Conservation (phyloP, 2,888 invertebrate genomes). For the Onthophagus sagittarius region DNA sequence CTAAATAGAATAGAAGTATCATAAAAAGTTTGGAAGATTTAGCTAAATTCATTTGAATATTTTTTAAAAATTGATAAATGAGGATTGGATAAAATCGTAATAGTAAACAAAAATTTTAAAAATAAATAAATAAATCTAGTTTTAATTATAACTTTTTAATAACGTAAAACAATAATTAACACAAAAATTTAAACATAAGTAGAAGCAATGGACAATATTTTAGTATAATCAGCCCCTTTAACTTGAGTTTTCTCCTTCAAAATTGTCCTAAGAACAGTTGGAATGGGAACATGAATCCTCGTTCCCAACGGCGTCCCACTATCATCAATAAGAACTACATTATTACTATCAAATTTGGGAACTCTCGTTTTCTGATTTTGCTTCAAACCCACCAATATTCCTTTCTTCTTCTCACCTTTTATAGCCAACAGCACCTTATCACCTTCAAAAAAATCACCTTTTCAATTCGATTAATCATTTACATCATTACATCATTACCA, state of each 20-base stretch:
- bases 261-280: slow-evolving; percentile 80
- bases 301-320: slow-evolving; percentile 93
- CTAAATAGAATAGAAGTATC: too few relatives aligned
- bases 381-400: slow-evolving; percentile 83
- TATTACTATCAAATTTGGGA: slow-evolving; percentile 93
- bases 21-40: too few relatives aligned
- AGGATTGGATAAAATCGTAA: too few relatives aligned
- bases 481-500: slow-evolving; percentile 46
- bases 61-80: too few relatives aligned
- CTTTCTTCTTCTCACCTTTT: slow-evolving; percentile 93
- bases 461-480: neutral
- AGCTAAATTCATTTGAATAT: too few relatives aligned
- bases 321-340: slow-evolving; percentile 93
- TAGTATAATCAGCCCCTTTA: slow-evolving; percentile 89
- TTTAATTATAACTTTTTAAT: neutral
- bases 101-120: too few relatives aligned
- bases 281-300: slow-evolving; percentile 92
- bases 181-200: slow-evolving; percentile 60
- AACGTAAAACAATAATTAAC: neutral
- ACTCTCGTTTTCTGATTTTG: slow-evolving; percentile 75
- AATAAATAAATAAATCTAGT: too few relatives aligned
- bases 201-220: slow-evolving; percentile 84
- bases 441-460: slow-evolving; percentile 48
- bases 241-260: slow-evolving; percentile 74
- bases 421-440: slow-evolving; percentile 91